Evolutionary conservation across 2,888 invertebrate genomes (phyloP).

Genomic region (Corbicula japonica): DNA sequence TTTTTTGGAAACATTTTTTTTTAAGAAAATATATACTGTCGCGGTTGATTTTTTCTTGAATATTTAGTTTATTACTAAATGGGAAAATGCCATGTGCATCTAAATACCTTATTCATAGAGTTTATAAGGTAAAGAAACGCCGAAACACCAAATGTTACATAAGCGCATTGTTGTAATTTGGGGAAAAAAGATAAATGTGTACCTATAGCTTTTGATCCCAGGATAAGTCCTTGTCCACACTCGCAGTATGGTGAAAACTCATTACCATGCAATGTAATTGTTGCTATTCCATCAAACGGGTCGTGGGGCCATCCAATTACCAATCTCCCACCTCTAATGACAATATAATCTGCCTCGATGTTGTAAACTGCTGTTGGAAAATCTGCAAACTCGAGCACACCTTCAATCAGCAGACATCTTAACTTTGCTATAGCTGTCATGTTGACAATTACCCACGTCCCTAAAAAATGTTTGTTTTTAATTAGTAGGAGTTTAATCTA

Average conservation of each 20-base stretch:
- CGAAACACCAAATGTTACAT: too few relatives aligned
- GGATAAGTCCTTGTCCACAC: conserved; percentile 56
- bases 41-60: too few relatives aligned
- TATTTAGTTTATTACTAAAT: too few relatives aligned
- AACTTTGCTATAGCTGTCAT: conserved; percentile 57
- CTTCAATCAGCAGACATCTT: conserved; percentile 68
- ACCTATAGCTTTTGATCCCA: conserved; percentile 77
- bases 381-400: conserved; percentile 68
- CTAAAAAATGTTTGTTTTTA: too few relatives aligned
- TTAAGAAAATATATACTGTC: too few relatives aligned
- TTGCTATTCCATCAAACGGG: conserved; percentile 65
- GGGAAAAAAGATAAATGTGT: too few relatives aligned
- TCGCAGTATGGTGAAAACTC: conserved; percentile 55
- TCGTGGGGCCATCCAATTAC: conserved; percentile 71
- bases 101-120: too few relatives aligned
- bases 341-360: conserved; percentile 67
- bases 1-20: too few relatives aligned
- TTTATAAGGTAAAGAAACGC: too few relatives aligned
- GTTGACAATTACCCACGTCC: conserved; percentile 71
- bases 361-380: conserved; percentile 58
- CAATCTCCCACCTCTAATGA: conserved; percentile 74
- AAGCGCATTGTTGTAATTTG: too few relatives aligned
- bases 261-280: conserved; percentile 67
- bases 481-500: too few relatives aligned
- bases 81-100: too few relatives aligned